These are phyloP conservation scores for Indri indri DNA, from an alignment of 2,113 vertebrate species.

Conservation along the genomic window DNA sequence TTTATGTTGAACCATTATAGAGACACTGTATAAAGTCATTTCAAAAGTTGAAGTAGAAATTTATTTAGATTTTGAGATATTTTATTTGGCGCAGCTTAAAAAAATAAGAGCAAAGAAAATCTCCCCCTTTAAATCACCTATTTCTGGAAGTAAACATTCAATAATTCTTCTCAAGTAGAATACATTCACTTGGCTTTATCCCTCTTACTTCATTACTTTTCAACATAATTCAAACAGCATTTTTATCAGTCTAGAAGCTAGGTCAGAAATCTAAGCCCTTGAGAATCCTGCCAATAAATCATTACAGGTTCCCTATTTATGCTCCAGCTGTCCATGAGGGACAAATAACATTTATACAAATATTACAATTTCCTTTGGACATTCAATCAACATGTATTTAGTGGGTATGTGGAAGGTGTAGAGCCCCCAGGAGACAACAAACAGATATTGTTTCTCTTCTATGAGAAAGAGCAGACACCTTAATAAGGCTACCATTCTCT, in stretches of 20 bases:
- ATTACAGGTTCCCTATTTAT: constrained; percentile 45
- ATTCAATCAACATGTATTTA: constrained; percentile 20
- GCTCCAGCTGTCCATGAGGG: constrained; percentile 12
- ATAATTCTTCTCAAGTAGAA: constrained; percentile 65
- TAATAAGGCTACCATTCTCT: neutral
- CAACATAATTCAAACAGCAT: constrained; percentile 59
- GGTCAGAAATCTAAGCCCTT: constrained; percentile 63
- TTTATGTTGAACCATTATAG: constrained; percentile 39
- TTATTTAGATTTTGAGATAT: constrained; percentile 60
- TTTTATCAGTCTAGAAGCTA: constrained; percentile 64
- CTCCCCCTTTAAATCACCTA: constrained; percentile 62
- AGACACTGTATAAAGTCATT: constrained; percentile 44
- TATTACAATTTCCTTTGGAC: neutral
- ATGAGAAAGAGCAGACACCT: neutral
- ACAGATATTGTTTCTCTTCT: neutral
- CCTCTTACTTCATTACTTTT: constrained; percentile 62
- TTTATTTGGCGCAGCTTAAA: constrained; percentile 52
- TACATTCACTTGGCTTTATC: constrained; percentile 42
- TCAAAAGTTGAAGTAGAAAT: constrained; percentile 5
- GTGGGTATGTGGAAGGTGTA: neutral
- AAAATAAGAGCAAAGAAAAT: constrained; percentile 53
- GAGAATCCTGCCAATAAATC: constrained; percentile 58
- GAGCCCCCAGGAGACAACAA: neutral
- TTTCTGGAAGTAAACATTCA: constrained; percentile 66
- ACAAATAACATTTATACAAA: constrained; percentile 42